A percentile compares a stretch with the other conserved stretches of the same genome.
Conservation (phyloP, 2,113 vertebrate species). For the Trogon surrucura region DNA sequence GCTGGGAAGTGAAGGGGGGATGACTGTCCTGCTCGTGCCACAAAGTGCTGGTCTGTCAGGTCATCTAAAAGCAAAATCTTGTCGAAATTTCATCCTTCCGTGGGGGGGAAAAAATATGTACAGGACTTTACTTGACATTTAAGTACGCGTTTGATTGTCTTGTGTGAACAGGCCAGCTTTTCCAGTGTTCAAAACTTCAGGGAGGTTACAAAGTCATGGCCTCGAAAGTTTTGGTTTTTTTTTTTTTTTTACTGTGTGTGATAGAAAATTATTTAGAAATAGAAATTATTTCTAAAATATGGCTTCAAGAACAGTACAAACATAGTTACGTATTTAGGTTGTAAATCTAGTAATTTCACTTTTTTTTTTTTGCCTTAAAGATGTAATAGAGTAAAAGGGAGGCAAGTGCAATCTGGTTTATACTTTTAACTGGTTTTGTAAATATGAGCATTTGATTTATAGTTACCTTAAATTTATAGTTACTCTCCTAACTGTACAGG, state of each 20-base stretch:
- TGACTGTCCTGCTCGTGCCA: slow-evolving; percentile 8
- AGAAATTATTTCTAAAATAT: not conserved
- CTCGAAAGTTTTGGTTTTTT: slow-evolving; percentile 20
- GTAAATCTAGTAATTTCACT: not conserved
- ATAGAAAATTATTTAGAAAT: not conserved
- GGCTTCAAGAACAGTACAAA: not conserved
- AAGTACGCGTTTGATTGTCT: not conserved
- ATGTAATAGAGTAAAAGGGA: not conserved
- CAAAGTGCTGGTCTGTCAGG: slow-evolving; percentile 12
- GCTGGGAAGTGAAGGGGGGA: slow-evolving; percentile 18
- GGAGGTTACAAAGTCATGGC: slow-evolving; percentile 38
- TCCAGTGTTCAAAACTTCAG: slow-evolving; percentile 38
- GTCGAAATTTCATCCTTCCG: slow-evolving; percentile 1
- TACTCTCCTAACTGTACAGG: not conserved
- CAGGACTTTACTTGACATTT: not conserved
- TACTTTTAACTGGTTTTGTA: not conserved
- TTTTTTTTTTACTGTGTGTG: not conserved
- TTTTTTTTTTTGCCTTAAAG: not conserved
- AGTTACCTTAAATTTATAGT: not conserved
- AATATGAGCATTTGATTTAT: not conserved
- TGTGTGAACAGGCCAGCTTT: slow-evolving; percentile 32
- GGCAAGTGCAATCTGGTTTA: not conserved
- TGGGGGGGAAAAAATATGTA: not conserved
- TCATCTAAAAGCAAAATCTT: slow-evolving; percentile 19
- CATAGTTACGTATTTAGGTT: not conserved